phyloP scores from a whole-genome alignment of 2,888 invertebrate species.

The Lomographa bimaculata region DNA sequence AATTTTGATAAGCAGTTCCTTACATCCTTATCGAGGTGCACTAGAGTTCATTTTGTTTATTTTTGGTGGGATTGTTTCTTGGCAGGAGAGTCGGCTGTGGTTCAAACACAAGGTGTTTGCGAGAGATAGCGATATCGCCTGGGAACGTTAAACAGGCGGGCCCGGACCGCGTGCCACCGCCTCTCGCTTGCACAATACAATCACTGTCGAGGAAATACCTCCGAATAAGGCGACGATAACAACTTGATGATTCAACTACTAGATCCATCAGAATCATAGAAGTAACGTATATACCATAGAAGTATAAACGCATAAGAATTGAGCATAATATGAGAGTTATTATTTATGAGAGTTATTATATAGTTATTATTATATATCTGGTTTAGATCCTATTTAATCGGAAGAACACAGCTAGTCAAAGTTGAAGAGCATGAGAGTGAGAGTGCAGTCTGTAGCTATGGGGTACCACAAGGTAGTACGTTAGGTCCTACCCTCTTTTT shows the following conservation, averaged over 20 bases:
- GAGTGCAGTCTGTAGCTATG: too few species aligned
- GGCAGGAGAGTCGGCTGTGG: constrained; percentile 61
- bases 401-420: too few species aligned
- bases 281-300: too few species aligned
- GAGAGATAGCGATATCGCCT: constrained; percentile 80
- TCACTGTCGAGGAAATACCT: constrained; percentile 51
- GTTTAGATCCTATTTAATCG: too few species aligned
- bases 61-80: constrained; percentile 28
- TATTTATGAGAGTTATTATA: too few species aligned
- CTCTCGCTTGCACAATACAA: constrained; percentile 60
- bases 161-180: constrained; percentile 67
- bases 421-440: too few species aligned
- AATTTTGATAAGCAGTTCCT: background rate
- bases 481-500: too few species aligned
- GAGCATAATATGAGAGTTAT: too few species aligned
- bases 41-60: constrained; percentile 34
- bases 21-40: constrained; percentile 12
- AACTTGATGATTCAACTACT: constrained; percentile 18
- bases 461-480: too few species aligned
- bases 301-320: too few species aligned
- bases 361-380: too few species aligned
- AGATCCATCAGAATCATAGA: background rate
- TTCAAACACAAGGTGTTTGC: constrained; percentile 81
- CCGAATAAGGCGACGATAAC: constrained; percentile 27
- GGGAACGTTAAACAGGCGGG: constrained; percentile 79